A percentile compares a stretch with the other conserved stretches of the same genome.
These are phyloP conservation scores for Mobula hypostoma DNA, from an alignment of 2,113 vertebrate species.

Conservation along the genomic window DNA sequence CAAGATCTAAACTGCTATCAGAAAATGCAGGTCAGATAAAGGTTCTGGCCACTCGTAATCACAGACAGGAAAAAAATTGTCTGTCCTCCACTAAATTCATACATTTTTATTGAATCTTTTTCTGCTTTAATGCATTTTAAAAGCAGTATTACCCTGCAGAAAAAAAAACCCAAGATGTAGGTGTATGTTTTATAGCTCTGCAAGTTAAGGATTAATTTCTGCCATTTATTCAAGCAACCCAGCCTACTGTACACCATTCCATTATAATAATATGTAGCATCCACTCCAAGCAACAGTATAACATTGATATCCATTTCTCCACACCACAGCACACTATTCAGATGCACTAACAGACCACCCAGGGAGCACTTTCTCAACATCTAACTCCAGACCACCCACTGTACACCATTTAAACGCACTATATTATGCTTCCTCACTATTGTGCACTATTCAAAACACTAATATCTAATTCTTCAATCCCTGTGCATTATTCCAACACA, in stretches of 20 bases:
- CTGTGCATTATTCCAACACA: background rate
- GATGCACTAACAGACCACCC: background rate
- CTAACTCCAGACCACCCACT: background rate
- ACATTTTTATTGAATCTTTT: background rate
- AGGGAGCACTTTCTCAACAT: background rate
- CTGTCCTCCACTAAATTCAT: background rate
- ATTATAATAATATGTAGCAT: no score
- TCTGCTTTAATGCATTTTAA: background rate
- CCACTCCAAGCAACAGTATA: no score
- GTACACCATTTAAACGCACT: background rate
- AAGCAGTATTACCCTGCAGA: background rate
- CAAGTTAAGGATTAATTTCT: background rate
- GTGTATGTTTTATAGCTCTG: background rate
- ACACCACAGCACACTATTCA: background rate
- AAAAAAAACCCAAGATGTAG: background rate
- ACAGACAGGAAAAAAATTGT: slow-evolving; percentile 28
- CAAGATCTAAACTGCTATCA: slow-evolving; percentile 27
- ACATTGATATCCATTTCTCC: background rate
- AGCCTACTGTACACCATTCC: background rate
- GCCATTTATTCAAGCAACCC: background rate
- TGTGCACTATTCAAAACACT: background rate
- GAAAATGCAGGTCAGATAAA: slow-evolving; percentile 33
- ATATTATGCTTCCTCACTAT: background rate
- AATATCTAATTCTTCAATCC: background rate
- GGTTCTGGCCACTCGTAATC: slow-evolving; percentile 1